Conservation (phyloP, 2,113 vertebrate genomes). For the Petrocephalus microphthalmus region DNA sequence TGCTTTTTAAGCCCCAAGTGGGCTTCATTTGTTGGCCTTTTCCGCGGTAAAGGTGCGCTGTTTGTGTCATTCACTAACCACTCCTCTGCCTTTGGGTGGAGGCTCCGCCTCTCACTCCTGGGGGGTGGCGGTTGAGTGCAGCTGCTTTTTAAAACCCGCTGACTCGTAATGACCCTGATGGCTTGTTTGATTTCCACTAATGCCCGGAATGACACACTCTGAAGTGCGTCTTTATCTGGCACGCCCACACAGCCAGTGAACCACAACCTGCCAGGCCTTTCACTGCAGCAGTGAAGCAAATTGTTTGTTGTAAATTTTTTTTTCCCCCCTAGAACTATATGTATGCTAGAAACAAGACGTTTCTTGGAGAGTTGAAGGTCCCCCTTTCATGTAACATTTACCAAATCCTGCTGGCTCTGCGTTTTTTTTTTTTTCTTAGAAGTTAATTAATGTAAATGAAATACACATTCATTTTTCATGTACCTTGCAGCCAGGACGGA, state of each 20-base stretch:
- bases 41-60: not conserved
- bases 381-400: not conserved
- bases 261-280: not conserved
- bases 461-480: not conserved
- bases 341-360: not conserved
- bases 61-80: not conserved
- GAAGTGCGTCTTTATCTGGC: not conserved
- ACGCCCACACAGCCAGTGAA: not conserved
- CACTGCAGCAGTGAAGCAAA: not conserved
- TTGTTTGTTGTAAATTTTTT: not conserved
- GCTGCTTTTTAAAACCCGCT: conserved; percentile 23
- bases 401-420: not conserved
- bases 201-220: conserved; percentile 38
- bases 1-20: not conserved
- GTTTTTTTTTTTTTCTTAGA: not conserved
- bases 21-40: not conserved
- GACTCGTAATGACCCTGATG: not conserved
- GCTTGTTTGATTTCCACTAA: conserved; percentile 47
- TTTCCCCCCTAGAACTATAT: not conserved
- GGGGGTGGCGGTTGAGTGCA: conserved; percentile 38
- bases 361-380: not conserved
- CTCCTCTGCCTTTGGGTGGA: not conserved
- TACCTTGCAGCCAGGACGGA: not conserved
- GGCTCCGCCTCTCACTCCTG: conserved; percentile 10
- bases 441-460: not conserved